Conservation (phyloP, 1,140 invertebrate species). For the Papilio helenus region DNA sequence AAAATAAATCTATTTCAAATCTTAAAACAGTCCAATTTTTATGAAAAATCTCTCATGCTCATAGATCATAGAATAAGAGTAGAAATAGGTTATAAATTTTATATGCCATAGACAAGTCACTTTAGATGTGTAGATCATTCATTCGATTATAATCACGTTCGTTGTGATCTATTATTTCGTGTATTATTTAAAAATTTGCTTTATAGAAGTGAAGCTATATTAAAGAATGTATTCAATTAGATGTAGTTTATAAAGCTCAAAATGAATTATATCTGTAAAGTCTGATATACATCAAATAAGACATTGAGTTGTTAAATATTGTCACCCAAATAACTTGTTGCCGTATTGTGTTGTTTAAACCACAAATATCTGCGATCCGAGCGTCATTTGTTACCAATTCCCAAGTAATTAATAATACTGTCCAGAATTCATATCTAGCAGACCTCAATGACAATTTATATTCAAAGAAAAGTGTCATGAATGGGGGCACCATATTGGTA, state of each 20-base stretch:
- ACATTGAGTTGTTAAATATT: constrained; percentile 33
- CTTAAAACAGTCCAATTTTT: constrained; percentile 66
- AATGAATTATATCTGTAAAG: constrained; percentile 56
- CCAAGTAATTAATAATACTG: background rate
- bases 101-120: constrained; percentile 54
- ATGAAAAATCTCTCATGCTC: constrained; percentile 55
- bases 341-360: constrained; percentile 54
- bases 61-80: constrained; percentile 47
- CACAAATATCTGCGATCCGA: constrained; percentile 65
- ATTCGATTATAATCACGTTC: constrained; percentile 54
- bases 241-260: constrained; percentile 66
- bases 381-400: constrained; percentile 18
- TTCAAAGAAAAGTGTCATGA: background rate
- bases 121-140: constrained; percentile 56
- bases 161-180: constrained; percentile 57
- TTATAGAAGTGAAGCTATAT: constrained; percentile 48
- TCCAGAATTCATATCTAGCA: background rate
- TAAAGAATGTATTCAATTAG: constrained; percentile 48
- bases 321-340: constrained; percentile 39
- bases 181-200: constrained; percentile 51
- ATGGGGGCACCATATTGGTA: background rate
- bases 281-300: constrained; percentile 43
- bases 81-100: constrained; percentile 58
- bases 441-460: background rate
- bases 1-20: constrained; percentile 75